Percentiles rank a stretch among this genome's conserved stretches.
phyloP scores from a whole-genome alignment of 2,888 invertebrate genomes.

The Sinelater perroti region DNA sequence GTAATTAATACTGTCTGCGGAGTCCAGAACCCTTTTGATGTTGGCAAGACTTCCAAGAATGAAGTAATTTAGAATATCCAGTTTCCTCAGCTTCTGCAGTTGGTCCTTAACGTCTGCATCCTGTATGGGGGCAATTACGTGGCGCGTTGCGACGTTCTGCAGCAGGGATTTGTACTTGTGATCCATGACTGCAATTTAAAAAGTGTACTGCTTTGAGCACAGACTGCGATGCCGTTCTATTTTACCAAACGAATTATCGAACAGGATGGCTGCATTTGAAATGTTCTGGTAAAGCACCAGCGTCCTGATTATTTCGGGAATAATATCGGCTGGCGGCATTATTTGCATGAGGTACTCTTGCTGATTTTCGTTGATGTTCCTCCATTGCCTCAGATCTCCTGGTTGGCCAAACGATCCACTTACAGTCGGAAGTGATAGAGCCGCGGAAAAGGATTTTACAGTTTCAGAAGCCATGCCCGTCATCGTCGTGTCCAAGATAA shows the following conservation, averaged over 20 bases:
- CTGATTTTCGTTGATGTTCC: slow-evolving; percentile 74
- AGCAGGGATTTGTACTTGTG: slow-evolving; percentile 92
- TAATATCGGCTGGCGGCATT: slow-evolving; percentile 84
- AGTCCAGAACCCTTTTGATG: slow-evolving; percentile 63
- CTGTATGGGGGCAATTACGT: slow-evolving; percentile 80
- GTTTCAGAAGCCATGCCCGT: slow-evolving; percentile 84
- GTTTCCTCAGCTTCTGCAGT: slow-evolving; percentile 74
- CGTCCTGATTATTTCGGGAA: slow-evolving; percentile 83
- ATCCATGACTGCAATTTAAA: slow-evolving; percentile 76
- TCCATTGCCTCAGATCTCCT: slow-evolving; percentile 86
- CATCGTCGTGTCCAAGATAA: slow-evolving; percentile 84
- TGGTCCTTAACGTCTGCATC: slow-evolving; percentile 69
- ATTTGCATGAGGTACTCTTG: slow-evolving; percentile 82
- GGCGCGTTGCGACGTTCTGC: slow-evolving; percentile 89
- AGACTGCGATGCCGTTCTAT: background rate
- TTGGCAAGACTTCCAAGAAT: slow-evolving; percentile 78
- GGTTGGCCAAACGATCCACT: slow-evolving; percentile 86
- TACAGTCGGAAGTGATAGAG: slow-evolving; percentile 82
- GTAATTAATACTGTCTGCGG: slow-evolving; percentile 77
- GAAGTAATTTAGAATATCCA: slow-evolving; percentile 92
- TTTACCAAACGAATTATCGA: slow-evolving; percentile 84
- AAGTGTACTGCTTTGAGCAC: background rate
- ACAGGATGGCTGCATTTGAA: slow-evolving; percentile 90
- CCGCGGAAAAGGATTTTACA: slow-evolving; percentile 83
- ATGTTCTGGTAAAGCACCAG: slow-evolving; percentile 86